Percentiles rank a stretch among this genome's conserved stretches.
Conservation (phyloP, 2,797 vertebrate genomes). For the Anableps anableps region DNA sequence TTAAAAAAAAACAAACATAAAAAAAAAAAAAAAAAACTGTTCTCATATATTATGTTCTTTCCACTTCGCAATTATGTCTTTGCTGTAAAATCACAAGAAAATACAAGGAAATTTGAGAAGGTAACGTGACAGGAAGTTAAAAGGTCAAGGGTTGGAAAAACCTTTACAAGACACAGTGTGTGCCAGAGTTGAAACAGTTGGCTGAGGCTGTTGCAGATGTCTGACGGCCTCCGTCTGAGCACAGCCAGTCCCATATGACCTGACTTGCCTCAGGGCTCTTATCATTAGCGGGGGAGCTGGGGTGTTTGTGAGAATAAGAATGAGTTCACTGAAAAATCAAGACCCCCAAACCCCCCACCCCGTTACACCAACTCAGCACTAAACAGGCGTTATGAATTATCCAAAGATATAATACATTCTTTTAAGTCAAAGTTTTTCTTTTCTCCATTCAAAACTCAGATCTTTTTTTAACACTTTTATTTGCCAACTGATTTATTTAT, state of each 20-base stretch:
- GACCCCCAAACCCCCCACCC: conserved; percentile 23
- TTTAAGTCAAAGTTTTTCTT: conserved; percentile 26
- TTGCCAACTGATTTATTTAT: neutral
- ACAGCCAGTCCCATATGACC: conserved; percentile 48
- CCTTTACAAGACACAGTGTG: neutral
- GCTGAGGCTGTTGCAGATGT: conserved; percentile 58
- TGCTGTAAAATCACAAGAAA: neutral
- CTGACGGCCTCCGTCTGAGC: conserved; percentile 53
- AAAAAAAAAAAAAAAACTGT: too few species aligned
- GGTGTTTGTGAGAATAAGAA: conserved; percentile 68
- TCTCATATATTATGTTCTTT: neutral
- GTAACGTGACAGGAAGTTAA: neutral
- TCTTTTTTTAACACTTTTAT: neutral
- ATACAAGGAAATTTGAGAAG: neutral
- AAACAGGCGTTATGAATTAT: neutral
- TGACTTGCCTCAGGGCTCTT: conserved; percentile 64
- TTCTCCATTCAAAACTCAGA: conserved; percentile 9
- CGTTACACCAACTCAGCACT: conserved; percentile 20
- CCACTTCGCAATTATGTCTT: neutral
- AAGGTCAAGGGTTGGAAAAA: neutral
- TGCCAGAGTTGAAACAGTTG: conserved; percentile 72
- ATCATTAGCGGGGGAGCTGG: conserved; percentile 65
- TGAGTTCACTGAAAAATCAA: conserved; percentile 76
- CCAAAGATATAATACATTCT: neutral
- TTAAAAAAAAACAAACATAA: too few species aligned